A percentile compares a stretch with the other conserved stretches of the same genome.
Evolutionary conservation across 2,888 invertebrate genomes (phyloP).

Genomic region (Eulithis testata): DNA sequence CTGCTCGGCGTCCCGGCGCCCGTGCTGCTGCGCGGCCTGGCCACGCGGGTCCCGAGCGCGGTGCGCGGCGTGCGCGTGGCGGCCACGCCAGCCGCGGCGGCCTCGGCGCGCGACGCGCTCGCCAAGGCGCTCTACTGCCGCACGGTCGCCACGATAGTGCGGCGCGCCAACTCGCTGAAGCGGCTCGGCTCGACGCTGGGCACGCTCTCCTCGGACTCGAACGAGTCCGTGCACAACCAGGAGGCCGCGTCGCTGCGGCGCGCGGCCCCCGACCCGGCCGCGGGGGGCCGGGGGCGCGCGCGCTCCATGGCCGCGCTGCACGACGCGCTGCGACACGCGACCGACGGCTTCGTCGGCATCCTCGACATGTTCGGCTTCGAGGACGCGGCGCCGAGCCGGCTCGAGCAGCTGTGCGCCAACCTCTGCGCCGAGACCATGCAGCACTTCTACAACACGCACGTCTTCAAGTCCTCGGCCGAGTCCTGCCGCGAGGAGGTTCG

Average conservation of each 20-base stretch:
- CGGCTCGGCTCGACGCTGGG: conserved; percentile 92
- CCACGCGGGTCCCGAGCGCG: conserved; percentile 87
- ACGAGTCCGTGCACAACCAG: conserved; percentile 95
- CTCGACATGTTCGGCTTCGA: conserved; percentile 99
- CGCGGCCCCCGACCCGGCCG: conserved; percentile 87
- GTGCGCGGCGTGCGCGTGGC: conserved; percentile 94
- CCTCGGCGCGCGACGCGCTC: conserved; percentile 94
- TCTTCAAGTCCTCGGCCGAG: conserved; percentile 97
- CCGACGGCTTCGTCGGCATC: conserved; percentile 97
- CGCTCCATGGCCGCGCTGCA: conserved; percentile 96
- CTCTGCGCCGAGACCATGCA: conserved; percentile 98
- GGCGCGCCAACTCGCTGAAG: conserved; percentile 96
- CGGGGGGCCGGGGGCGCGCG: conserved; percentile 88
- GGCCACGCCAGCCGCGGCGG: conserved; percentile 91
- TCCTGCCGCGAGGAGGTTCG: conserved; percentile 93
- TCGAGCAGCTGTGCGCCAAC: conserved; percentile 97
- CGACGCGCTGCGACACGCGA: conserved; percentile 96
- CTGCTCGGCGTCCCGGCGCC: conserved; percentile 89
- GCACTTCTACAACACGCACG: conserved; percentile 98
- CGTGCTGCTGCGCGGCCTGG: conserved; percentile 91
- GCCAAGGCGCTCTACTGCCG: conserved; percentile 97
- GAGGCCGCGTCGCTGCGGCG: conserved; percentile 94
- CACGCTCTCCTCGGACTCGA: conserved; percentile 95
- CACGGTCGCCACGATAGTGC: conserved; percentile 96
- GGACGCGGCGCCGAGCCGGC: conserved; percentile 94